Base-by-base conservation (phyloP, 2,113 vertebrate genomes). In the Alexandromys fortis region DNA sequence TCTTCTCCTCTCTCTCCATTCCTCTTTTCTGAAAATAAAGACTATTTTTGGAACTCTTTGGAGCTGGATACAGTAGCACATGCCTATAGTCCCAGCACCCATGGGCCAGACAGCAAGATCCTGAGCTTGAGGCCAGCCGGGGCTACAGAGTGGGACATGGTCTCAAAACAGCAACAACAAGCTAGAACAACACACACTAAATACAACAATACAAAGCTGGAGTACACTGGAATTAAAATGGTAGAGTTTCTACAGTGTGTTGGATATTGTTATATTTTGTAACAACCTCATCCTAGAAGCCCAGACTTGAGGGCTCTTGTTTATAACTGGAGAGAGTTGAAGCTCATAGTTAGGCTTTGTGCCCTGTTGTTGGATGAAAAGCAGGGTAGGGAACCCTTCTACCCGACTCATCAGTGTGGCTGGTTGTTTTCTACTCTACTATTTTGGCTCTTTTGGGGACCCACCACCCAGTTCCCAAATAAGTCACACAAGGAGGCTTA, bases 261-360 rank as follows among this genome's bases (percentile, higher is more conserved):
- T 28, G 55, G 17, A 77, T 47, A 68, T 28, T 86, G 22, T 42
- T 68, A 10, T 13, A 47, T 65, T 81, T 75, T 72, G 78, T 42
- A 65, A 93, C 75, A 26, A 33, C 7, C 38, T 49, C 11, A 65
- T 91, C 67, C 45, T 42, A 21, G 3, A 63, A 85, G 30, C 49
- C 42, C 7, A 52, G 26, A 10, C 16, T 52, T 72, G 72, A 52
- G 77, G 49, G 67, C 38, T 1, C 35, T 49, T 45, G 19, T 85
- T 79, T 94, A 92, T 42, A 65, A 58, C 47, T 87, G 35, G 49
- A 79, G 85, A 81, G 77, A 83, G 68, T 35, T 58, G 81, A 94
- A n/a, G 22, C 63, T 93, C 4, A 28, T 33, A 58, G 42, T 42
- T 47, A 72, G 55, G 28, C 17, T 65, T 49, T 49, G 33, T 16